These are phyloP conservation scores for Drosophila austrosaltans DNA, from an alignment of 2,888 invertebrate genomes.

Conservation along the genomic window DNA sequence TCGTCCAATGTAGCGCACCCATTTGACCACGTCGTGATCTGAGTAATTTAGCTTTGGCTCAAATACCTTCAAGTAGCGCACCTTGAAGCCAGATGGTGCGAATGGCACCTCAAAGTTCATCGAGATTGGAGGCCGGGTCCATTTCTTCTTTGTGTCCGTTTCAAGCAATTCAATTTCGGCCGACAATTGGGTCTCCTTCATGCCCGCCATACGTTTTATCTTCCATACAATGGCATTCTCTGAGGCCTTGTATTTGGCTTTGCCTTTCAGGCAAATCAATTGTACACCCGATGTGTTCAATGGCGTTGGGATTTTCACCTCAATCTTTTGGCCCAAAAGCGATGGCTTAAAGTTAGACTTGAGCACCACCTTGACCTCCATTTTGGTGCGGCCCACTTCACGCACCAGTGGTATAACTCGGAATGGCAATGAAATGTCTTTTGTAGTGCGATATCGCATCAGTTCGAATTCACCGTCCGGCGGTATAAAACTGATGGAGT, in stretches of 20 bases:
- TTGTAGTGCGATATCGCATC: slow-evolving; percentile 99
- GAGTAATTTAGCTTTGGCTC: slow-evolving; percentile 99
- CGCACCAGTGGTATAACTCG: slow-evolving; percentile 99
- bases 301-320: slow-evolving; percentile 99
- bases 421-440: slow-evolving; percentile 99
- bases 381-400: slow-evolving; percentile 99
- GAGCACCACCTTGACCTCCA: slow-evolving; percentile 99
- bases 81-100: slow-evolving; percentile 99
- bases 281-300: slow-evolving; percentile 99
- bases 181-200: slow-evolving; percentile 99
- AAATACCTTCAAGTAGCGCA: slow-evolving; percentile 99
- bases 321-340: slow-evolving; percentile 98
- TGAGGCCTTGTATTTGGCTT: slow-evolving; percentile 99
- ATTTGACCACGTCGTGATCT: slow-evolving; percentile 99
- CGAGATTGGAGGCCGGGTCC: slow-evolving; percentile 99
- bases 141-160: slow-evolving; percentile 99
- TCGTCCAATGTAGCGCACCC: slow-evolving; percentile 99
- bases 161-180: slow-evolving; percentile 99
- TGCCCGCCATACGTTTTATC: slow-evolving; percentile 97
- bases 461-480: slow-evolving; percentile 99
- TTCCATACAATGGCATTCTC: slow-evolving; percentile 99
- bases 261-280: slow-evolving; percentile 99
- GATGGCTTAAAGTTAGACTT: slow-evolving; percentile 99
- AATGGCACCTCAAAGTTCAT: slow-evolving; percentile 99
- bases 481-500: slow-evolving; percentile 99